Evolutionary conservation across 2,888 invertebrate genomes (phyloP).

Genomic region (Lasioglossum pauxillum): DNA sequence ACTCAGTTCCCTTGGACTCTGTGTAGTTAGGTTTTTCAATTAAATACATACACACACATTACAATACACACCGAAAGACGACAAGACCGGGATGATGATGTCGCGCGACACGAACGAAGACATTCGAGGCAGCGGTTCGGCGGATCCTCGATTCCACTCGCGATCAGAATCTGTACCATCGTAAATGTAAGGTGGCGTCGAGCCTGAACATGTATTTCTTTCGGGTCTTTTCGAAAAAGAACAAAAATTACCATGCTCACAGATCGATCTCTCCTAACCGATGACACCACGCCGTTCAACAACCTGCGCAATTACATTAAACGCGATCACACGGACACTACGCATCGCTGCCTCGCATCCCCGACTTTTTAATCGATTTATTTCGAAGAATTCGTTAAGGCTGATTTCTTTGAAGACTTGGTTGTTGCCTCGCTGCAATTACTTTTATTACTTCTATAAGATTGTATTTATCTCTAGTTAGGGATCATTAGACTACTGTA

Average conservation of each 20-base stretch:
- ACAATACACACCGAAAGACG: constrained; percentile 24
- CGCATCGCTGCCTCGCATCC: constrained; percentile 66
- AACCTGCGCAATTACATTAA: background rate
- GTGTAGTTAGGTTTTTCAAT: constrained; percentile 81
- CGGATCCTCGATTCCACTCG: background rate
- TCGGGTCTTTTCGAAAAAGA: background rate
- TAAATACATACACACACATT: constrained; percentile 43
- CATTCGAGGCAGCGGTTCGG: constrained; percentile 57
- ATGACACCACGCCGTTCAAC: background rate
- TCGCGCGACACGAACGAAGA: constrained; percentile 14
- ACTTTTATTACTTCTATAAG: constrained; percentile 70
- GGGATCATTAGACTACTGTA: constrained; percentile 70
- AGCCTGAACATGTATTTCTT: background rate
- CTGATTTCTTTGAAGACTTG: constrained; percentile 73
- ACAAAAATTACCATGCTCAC: background rate
- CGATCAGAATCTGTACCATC: background rate
- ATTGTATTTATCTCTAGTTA: constrained; percentile 70
- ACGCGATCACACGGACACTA: background rate
- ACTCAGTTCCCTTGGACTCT: constrained; percentile 76
- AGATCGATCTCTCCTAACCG: background rate
- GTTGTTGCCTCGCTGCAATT: constrained; percentile 71
- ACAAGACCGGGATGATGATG: constrained; percentile 34
- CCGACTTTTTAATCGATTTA: constrained; percentile 65
- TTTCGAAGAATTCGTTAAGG: constrained; percentile 71
- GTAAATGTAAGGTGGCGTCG: background rate